phyloP scores from a whole-genome alignment of 2,797 vertebrate genomes.

The Cebuella pygmaea region DNA sequence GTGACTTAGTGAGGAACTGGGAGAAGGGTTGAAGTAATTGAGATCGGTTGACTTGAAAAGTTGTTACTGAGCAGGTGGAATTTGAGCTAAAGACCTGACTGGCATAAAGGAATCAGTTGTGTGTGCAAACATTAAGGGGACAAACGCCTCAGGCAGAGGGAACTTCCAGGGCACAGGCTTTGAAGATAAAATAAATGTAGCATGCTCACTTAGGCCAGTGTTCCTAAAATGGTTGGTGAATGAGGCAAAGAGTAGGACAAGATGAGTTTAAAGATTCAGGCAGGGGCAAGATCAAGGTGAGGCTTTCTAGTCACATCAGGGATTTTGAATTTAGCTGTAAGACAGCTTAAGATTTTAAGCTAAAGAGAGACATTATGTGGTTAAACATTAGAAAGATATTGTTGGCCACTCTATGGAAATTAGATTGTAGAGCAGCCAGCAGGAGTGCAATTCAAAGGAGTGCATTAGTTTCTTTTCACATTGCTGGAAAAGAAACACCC shows the following conservation, averaged over 20 bases:
- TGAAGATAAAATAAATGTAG: neutral
- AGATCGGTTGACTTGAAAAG: neutral
- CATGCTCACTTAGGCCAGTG: neutral
- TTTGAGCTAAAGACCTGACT: neutral
- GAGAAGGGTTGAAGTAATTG: neutral
- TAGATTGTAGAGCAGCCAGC: neutral
- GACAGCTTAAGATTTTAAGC: neutral
- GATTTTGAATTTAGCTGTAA: neutral
- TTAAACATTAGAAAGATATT: neutral
- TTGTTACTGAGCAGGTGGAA: neutral
- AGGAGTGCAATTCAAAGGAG: neutral
- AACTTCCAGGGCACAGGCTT: neutral
- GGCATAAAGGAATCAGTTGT: neutral
- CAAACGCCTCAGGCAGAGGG: neutral
- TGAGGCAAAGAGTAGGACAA: neutral
- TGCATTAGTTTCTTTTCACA: too few species aligned
- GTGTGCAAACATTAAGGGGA: neutral
- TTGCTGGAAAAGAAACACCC: too few species aligned
- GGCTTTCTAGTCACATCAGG: neutral
- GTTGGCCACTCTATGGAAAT: neutral
- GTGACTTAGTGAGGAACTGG: neutral
- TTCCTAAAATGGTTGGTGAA: neutral
- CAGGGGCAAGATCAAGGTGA: neutral
- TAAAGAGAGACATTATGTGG: neutral
- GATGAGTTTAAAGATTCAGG: neutral